A percentile compares a stretch with the other conserved stretches of the same genome.
Evolutionary conservation across 2,113 vertebrate genomes (phyloP).

Genomic region (Azemiops feae): DNA sequence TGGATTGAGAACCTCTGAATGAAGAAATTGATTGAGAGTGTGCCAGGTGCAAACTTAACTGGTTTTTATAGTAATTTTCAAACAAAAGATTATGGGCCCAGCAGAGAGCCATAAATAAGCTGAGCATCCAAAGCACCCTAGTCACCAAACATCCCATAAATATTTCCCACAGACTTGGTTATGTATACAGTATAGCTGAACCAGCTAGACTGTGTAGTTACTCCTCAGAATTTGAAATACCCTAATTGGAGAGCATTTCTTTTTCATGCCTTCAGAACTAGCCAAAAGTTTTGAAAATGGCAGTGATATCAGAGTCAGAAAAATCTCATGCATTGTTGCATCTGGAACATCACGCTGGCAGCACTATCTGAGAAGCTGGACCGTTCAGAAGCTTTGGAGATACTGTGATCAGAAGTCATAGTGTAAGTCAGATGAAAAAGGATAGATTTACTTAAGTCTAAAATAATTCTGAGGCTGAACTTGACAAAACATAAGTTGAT

Average conservation of each 20-base stretch:
- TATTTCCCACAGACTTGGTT: not conserved
- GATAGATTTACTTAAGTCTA: not conserved
- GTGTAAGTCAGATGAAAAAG: not conserved
- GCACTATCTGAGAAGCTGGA: not conserved
- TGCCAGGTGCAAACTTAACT: not conserved
- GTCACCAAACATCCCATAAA: not conserved
- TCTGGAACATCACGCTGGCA: not conserved
- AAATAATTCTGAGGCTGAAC: not conserved
- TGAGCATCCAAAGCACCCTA: not conserved
- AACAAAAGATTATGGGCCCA: not conserved
- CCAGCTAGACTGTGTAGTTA: not conserved
- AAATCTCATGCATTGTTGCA: not conserved
- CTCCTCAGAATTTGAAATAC: not conserved
- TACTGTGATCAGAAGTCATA: not conserved
- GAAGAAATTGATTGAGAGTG: not conserved
- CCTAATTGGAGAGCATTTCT: not conserved
- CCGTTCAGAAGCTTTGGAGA: not conserved
- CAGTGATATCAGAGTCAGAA: not conserved
- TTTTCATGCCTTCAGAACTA: not conserved
- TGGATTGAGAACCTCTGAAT: not conserved
- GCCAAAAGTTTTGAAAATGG: not conserved
- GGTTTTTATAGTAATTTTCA: not conserved
- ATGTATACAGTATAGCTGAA: not conserved
- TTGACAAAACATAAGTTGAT: not conserved
- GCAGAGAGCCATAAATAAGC: not conserved